These are phyloP conservation scores for Pseudorhombus dupliciocellatus DNA, from an alignment of 2,113 vertebrate genomes.

Conservation along the genomic window DNA sequence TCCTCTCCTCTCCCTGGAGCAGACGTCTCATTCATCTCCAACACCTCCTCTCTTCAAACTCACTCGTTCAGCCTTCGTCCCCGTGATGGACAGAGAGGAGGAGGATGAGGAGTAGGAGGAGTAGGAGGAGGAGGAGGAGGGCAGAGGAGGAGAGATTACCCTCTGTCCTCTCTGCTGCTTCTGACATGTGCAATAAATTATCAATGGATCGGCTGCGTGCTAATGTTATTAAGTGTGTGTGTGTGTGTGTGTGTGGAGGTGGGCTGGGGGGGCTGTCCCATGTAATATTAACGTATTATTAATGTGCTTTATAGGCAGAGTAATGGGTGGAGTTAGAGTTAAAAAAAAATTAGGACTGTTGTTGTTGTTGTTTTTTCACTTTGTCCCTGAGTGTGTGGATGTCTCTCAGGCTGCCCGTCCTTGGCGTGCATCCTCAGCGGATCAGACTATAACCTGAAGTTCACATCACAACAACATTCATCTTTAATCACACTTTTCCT, in stretches of 20 bases:
- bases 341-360: too few species aligned
- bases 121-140: neutral
- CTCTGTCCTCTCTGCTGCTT: neutral
- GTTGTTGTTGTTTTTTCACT: too few species aligned
- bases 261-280: neutral
- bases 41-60: constrained; percentile 18
- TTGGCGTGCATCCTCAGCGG: too few species aligned
- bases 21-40: constrained; percentile 24
- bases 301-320: neutral
- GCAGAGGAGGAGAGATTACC: neutral
- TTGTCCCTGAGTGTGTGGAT: too few species aligned
- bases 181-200: constrained; percentile 39
- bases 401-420: too few species aligned
- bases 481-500: constrained; percentile 30
- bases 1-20: constrained; percentile 22
- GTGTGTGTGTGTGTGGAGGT: too few species aligned
- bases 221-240: constrained; percentile 21
- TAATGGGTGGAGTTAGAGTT: neutral
- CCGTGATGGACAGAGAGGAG: constrained; percentile 1
- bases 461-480: constrained; percentile 26
- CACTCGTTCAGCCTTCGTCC: constrained; percentile 13
- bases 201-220: constrained; percentile 28
- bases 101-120: neutral
- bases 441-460: too few species aligned
- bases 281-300: neutral